Evolutionary conservation across 2,888 invertebrate species (phyloP), one percentile per base, ranked within the genome.

Genomic region (Dinocampus coccinellae): DNA sequence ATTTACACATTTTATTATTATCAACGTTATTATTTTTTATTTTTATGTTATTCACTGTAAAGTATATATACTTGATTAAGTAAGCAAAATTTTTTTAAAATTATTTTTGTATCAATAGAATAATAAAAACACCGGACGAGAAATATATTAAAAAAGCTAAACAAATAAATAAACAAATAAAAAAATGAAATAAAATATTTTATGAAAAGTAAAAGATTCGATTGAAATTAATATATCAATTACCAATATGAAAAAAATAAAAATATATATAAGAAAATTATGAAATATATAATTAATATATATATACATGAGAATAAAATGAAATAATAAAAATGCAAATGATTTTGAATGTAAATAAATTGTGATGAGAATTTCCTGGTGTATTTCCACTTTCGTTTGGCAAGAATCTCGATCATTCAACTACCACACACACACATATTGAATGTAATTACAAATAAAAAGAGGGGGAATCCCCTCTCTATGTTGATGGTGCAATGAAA

Each of bases 401-500:
- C 52, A 70, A 70, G 63, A 72, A 67, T 75, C 55, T 70, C 11
- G 58, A 62, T 57, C 73, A 42, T 36, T 57, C 34, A 29, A n/a
- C 2, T 29, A 3, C 11, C 7, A 13, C 11, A 24, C 26, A 24
- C n/a, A 58, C 2, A 16, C 33, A 6, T 58, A 58, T 58, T 33
- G 11, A 58, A 4, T 11, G 34, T 10, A 60, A 42, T 42, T 2
- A 16, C n/a, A 4, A 58, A 16, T 58, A 3, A 34, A 33, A 4
- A 16, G 58, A 16, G 33, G 16, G 58, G 33, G 33, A 33, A n/a
- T 16, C n/a, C 53, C 61, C n/a, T 33, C 65, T 22, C 7, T 7
- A 29, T n/a, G 33, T 13, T 47, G 62, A n/a, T 26, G 13, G 13
- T 16, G 69, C 75, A 76, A 84, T 75, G 83, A 84, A 83, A 84